These are phyloP conservation scores for Lumbricus terrestris DNA, from an alignment of 2,888 invertebrate genomes.

Conservation along the genomic window DNA sequence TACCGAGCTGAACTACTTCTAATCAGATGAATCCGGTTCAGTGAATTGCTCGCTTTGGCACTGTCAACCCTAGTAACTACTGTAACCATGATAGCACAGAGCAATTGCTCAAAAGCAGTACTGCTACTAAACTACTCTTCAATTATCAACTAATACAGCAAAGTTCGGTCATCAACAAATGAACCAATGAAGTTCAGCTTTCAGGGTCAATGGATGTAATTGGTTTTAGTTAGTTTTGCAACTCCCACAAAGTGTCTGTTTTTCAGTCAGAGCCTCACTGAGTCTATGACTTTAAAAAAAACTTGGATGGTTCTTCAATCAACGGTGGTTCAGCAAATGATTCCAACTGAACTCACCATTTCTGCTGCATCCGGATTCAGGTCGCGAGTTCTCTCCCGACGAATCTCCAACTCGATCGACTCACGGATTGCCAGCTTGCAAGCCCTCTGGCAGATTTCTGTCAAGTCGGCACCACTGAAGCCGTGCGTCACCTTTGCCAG, in stretches of 20 bases:
- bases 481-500: slow-evolving; percentile 76
- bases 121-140: not conserved
- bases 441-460: slow-evolving; percentile 98
- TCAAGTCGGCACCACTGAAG: slow-evolving; percentile 97
- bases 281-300: not conserved
- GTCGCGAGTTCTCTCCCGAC: slow-evolving; percentile 81
- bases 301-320: not conserved
- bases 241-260: too few species aligned
- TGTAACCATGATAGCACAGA: not conserved
- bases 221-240: too few species aligned
- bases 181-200: too few species aligned
- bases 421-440: slow-evolving; percentile 98
- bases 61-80: not conserved
- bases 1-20: not conserved
- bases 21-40: not conserved
- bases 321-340: not conserved
- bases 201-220: too few species aligned
- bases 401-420: slow-evolving; percentile 92
- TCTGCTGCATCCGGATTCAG: slow-evolving; percentile 68
- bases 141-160: too few species aligned
- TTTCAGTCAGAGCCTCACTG: too few species aligned
- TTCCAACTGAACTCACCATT: slow-evolving; percentile 12
- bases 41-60: not conserved
- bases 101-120: too few species aligned
- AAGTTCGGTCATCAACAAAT: too few species aligned